phyloP scores from a whole-genome alignment of 2,113 vertebrate species.

The Callipepla squamata region DNA sequence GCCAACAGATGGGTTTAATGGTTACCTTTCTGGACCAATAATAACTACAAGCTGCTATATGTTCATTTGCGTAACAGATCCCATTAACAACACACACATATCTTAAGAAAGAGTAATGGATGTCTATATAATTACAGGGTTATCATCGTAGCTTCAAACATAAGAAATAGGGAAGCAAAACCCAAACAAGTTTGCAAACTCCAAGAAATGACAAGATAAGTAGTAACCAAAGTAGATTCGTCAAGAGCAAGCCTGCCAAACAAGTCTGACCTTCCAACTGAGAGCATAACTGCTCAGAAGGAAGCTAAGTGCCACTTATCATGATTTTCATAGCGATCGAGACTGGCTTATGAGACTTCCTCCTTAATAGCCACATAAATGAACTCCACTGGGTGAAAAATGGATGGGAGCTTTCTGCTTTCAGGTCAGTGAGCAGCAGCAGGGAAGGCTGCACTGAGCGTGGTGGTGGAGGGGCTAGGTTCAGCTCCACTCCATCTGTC shows the following conservation, averaged over 20 bases:
- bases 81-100: neutral
- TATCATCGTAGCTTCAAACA: neutral
- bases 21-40: neutral
- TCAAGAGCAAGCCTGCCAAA: neutral
- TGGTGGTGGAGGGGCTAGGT: neutral
- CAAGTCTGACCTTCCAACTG: accelerated
- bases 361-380: neutral
- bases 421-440: accelerated
- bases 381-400: accelerated
- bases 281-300: neutral
- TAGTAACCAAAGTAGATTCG: neutral
- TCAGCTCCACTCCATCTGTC: accelerated
- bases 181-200: neutral
- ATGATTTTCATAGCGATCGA: accelerated
- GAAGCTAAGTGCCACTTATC: neutral
- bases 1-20: accelerated
- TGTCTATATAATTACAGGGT: neutral
- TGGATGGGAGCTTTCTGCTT: no score
- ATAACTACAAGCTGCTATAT: neutral
- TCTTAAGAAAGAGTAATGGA: neutral
- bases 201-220: neutral
- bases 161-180: neutral
- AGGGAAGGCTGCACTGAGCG: neutral
- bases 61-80: neutral
- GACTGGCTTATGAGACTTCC: accelerated